Conservation (phyloP, 2,797 vertebrate genomes). For the Sebastolobus alascanus region DNA sequence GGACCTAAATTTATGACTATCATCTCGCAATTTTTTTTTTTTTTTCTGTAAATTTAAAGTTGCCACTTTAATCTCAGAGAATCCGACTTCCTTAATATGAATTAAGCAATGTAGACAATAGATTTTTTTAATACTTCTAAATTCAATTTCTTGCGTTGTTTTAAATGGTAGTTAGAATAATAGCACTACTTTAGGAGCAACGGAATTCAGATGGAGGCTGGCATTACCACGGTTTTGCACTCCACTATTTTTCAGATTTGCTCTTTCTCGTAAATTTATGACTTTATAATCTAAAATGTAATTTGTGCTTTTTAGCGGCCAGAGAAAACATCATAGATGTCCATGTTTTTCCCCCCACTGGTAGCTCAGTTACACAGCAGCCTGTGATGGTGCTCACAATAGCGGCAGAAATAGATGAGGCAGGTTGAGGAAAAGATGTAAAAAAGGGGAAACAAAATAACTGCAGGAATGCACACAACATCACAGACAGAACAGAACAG, state of each 20-base stretch:
- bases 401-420: background rate
- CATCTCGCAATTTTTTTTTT: background rate
- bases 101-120: too few species aligned
- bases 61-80: background rate
- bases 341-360: background rate
- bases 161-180: too few species aligned
- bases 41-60: background rate
- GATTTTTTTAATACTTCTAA: too few species aligned
- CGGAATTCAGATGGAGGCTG: too few species aligned
- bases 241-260: too few species aligned
- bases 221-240: too few species aligned
- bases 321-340: background rate
- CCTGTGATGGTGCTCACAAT: background rate
- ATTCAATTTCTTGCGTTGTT: too few species aligned
- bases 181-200: too few species aligned
- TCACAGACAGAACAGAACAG: background rate
- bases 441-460: background rate
- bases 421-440: background rate
- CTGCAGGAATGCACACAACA: conserved; percentile 26
- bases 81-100: background rate
- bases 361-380: background rate
- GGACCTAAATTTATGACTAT: background rate
- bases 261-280: too few species aligned
- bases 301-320: background rate
- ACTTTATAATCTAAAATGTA: too few species aligned